Conservation (phyloP, 2,113 vertebrate species). For the Tor tambroides region DNA sequence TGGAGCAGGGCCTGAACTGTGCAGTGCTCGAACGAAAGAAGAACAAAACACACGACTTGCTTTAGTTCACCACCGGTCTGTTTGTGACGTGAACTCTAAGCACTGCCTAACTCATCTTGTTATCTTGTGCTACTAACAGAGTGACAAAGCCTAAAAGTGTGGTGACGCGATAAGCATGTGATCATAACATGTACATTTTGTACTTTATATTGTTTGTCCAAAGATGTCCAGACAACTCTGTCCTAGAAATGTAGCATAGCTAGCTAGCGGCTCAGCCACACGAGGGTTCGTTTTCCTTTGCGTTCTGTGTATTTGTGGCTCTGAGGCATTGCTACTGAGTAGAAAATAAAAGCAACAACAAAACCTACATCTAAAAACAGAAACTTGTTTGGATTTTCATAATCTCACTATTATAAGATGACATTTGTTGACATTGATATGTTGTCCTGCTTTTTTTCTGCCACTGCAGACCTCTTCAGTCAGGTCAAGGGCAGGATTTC, state of each 20-base stretch:
- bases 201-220: conserved; percentile 40
- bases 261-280: conserved; percentile 23
- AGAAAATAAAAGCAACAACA: conserved; percentile 15
- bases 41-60: conserved; percentile 13
- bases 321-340: neutral
- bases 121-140: conserved; percentile 47
- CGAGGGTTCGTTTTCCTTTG: neutral
- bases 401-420: neutral
- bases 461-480: neutral
- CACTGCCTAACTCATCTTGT: conserved; percentile 25
- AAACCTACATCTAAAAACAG: conserved; percentile 5
- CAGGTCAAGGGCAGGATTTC: neutral
- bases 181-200: conserved; percentile 44
- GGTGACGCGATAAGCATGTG: conserved; percentile 45
- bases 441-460: neutral
- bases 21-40: conserved; percentile 32
- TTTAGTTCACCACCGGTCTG: conserved; percentile 47
- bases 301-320: conserved; percentile 17
- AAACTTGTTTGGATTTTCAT: conserved; percentile 17
- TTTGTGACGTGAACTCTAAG: conserved; percentile 41
- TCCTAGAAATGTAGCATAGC: conserved; percentile 49
- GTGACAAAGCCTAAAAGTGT: conserved; percentile 40
- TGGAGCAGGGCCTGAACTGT: neutral
- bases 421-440: neutral
- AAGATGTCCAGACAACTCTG: conserved; percentile 28